A percentile compares a stretch with the other conserved stretches of the same genome.
These are phyloP conservation scores for Chymomyza fuscimana DNA, from an alignment of 2,888 invertebrate genomes.

Conservation along the genomic window DNA sequence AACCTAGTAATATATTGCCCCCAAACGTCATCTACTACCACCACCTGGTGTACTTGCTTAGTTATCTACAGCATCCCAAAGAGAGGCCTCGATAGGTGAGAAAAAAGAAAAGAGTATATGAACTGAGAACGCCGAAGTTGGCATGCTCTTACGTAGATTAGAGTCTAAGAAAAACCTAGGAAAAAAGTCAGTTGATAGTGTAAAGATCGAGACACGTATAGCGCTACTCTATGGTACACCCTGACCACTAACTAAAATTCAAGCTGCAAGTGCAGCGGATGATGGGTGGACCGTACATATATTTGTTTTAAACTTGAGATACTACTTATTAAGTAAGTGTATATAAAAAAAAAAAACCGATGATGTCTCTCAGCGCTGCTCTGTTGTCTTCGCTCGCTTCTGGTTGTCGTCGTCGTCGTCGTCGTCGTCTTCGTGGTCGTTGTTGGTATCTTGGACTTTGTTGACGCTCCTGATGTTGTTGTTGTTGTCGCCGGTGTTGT, in stretches of 20 bases:
- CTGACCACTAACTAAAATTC: too few species aligned
- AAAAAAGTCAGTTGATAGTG: too few species aligned
- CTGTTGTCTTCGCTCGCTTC: conserved; percentile 12
- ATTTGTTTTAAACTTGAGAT: neutral
- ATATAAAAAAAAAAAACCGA: neutral
- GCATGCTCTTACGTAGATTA: neutral
- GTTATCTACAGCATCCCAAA: neutral
- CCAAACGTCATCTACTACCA: neutral
- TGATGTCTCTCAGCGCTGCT: neutral
- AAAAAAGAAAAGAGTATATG: neutral
- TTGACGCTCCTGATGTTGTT: neutral
- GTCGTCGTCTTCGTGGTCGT: conserved; percentile 4
- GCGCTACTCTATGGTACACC: too few species aligned
- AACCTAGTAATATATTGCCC: conserved; percentile 4
- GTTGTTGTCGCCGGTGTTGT: neutral
- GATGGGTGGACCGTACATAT: too few species aligned
- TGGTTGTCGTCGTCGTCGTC: conserved; percentile 14
- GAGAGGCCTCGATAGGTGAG: neutral
- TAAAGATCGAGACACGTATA: too few species aligned
- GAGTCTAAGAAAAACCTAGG: too few species aligned
- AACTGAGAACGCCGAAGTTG: neutral
- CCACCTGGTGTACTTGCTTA: neutral
- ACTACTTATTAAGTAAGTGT: neutral
- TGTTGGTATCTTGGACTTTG: neutral
- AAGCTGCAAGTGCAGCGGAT: too few species aligned